Percentiles rank a stretch among this genome's conserved stretches.
Conservation (phyloP, 2,797 vertebrate species). For the Microchirus variegatus region DNA sequence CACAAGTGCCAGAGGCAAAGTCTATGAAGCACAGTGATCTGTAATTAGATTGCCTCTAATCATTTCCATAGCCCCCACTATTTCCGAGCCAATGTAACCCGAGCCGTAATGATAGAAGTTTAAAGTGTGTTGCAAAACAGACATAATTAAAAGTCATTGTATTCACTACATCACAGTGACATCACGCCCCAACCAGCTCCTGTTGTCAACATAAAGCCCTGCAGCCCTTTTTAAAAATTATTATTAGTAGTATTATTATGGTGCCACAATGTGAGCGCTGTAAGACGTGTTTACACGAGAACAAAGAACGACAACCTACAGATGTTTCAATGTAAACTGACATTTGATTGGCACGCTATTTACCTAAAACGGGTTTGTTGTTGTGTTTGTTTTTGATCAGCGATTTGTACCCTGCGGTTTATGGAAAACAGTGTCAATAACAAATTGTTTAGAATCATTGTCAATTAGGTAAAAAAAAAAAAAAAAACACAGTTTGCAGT, state of each 20-base stretch:
- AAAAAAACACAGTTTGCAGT: too few relatives aligned
- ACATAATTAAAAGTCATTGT: conserved; percentile 18
- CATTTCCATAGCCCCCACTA: conserved; percentile 27
- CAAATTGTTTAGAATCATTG: too few relatives aligned
- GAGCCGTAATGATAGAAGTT: conserved; percentile 13
- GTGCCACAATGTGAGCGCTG: conserved; percentile 25
- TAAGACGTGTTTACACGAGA: conserved; percentile 22
- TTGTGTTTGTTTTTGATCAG: background rate
- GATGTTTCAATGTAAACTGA: conserved; percentile 33
- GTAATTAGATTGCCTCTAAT: conserved; percentile 54
- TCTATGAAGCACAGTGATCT: conserved; percentile 52
- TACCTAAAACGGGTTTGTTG: conserved; percentile 17
- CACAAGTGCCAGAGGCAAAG: conserved; percentile 47
- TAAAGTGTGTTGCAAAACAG: conserved; percentile 13
- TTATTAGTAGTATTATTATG: background rate
- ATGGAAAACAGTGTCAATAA: background rate
- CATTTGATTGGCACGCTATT: conserved; percentile 40
- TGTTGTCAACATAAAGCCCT: conserved; percentile 10
- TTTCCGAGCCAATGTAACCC: conserved; percentile 24
- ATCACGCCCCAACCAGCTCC: conserved; percentile 10
- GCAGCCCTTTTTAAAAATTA: conserved; percentile 18
- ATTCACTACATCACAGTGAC: background rate
- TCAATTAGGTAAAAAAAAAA: too few relatives aligned
- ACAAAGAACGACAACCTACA: conserved; percentile 13
- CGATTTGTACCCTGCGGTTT: background rate